A percentile compares a stretch with the other conserved stretches of the same genome.
Evolutionary conservation across 2,113 vertebrate genomes (phyloP).

Genomic region (Piprites chloris): DNA sequence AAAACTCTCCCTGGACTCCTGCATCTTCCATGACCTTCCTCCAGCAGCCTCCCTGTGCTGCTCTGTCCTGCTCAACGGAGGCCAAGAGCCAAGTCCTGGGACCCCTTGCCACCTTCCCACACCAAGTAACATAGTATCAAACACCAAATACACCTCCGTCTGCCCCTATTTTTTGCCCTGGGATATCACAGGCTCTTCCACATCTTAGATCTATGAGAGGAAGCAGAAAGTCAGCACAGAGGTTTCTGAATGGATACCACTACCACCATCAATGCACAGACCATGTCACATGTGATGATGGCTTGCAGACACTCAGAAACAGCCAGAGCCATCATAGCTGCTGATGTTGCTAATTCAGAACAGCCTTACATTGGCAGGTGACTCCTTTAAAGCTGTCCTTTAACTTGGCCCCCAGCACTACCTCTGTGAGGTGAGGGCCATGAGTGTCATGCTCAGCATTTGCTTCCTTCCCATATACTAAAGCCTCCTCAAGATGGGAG

Average conservation of each 20-base stretch:
- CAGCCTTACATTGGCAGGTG: background rate
- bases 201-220: background rate
- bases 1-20: background rate
- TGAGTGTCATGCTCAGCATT: background rate
- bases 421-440: background rate
- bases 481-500: background rate
- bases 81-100: rapidly evolving
- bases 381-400: background rate
- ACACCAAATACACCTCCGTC: background rate
- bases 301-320: background rate
- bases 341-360: background rate
- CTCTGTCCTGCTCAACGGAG: background rate
- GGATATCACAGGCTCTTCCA: background rate
- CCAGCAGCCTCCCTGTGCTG: background rate
- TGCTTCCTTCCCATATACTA: background rate
- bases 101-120: background rate
- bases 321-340: background rate
- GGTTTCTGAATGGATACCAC: background rate
- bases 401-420: rapidly evolving
- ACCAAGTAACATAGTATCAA: background rate
- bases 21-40: background rate
- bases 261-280: background rate
- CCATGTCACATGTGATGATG: background rate
- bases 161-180: background rate
- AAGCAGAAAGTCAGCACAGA: background rate